Base-by-base conservation (phyloP, 2,113 vertebrate genomes). In the Misgurnus anguillicaudatus region DNA sequence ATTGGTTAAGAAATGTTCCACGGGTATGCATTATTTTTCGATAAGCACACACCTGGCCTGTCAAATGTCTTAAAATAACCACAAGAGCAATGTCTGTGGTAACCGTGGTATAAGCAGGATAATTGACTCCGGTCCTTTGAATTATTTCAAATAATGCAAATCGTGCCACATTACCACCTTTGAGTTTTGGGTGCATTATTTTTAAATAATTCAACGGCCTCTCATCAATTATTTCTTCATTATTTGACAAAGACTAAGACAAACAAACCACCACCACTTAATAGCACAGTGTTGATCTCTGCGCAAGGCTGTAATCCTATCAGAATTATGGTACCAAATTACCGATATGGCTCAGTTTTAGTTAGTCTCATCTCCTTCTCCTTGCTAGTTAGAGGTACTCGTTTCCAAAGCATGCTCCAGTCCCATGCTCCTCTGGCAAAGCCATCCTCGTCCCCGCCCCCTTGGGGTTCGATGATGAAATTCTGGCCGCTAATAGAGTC, bases 391-490 rank as follows among this genome's bases (percentile, higher is more conserved):
- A 99, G 92, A 79, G 98, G 97, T 82, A 99, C 90, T 88, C 98
- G 96, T 93, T 98, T 99, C 98, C 98, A 99, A 88, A 99, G 94
- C 97, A 99, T 97, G 94, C 96, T 99, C 98, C 98, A 99, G 88
- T 99, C 96, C 98, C 98, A 99, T 65, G 96, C 98, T 91, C 98
- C 98, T 94, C 97, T 94, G 93, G 98, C 98, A 91, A 94, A 97
- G 92, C 95, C 96, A 90, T 97, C 92, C 93, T 96, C 83, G 85
- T 99, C 96, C 89, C 98, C 97, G 92, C 97, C 97, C 89, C 95
- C 97, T 94, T 99, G 98, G 2, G 95, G 84, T 17, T 96, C 81
- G 87, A 99, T 91, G 86, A 78, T 85, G 92, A 89, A 99, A 82
- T 76, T 93, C 93, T 98, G 92, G 89, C 97, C 97, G 8, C 94